Evolutionary conservation across 2,113 vertebrate genomes (phyloP), one percentile per base, ranked within the genome.

Genomic region (Atherinomorus stipes): DNA sequence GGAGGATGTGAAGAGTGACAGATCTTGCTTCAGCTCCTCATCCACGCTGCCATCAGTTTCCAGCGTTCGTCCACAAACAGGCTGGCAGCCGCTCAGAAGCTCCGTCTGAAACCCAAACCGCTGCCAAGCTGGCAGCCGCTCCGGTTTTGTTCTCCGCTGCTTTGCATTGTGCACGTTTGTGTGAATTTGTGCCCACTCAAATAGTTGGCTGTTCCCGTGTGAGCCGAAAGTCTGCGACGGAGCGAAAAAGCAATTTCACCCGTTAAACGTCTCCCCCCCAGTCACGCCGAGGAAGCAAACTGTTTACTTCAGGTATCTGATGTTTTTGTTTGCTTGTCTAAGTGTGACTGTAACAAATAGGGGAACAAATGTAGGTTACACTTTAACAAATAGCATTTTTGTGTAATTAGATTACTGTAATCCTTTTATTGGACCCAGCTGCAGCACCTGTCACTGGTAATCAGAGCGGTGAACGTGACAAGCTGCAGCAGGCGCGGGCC

Each of bases 321-420:
- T 70, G 44, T 63, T 71, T 34, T 10, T 56, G 42, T 78, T 71
- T 77, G 68, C 74, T 81, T 34, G 62, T 83, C 79, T 52, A 50
- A 72, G 47, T 62, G 71, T 64, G 52, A 72, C 72, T 59, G 71
- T 66, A 71, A 87, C 77, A 85, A 85, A 84, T 51, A 47, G 19
- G 72, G 44, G 60, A 82, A 85, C 83, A 87, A 87, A 90, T 64
- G 68, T 28, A 70, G 42, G 80, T 57, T 76, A 80, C 49, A 57
- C 78, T 80, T 84, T 85, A 87, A 83, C 83, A 84, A 87, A 90
- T 63, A 85, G 81, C 77, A 37, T 82, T 80, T 82, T 82, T 79
- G 45, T 64, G 37, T 86, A 89, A 92, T 89, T 71, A 18, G 85
- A 90, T 92, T 88, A 89, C 81, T 78, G 50, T 90, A 90, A 90